Conservation (phyloP, 2,888 invertebrate species). For the Drosophila barbarae region DNA sequence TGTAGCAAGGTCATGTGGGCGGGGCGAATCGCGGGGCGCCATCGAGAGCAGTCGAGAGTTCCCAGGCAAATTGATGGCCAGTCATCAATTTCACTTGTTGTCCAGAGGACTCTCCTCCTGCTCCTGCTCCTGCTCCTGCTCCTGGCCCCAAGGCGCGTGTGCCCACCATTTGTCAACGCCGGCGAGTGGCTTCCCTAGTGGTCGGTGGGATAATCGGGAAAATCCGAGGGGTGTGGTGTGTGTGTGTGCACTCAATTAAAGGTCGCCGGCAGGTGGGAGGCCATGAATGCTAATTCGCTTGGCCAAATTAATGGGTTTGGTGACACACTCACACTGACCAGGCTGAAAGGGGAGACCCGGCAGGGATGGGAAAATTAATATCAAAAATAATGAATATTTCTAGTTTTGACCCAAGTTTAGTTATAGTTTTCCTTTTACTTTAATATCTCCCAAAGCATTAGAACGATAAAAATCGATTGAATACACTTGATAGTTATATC, state of each 20-base stretch:
- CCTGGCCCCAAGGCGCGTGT: conserved; percentile 6
- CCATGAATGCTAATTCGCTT: conserved; percentile 32
- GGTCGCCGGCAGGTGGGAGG: conserved; percentile 15
- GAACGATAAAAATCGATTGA: neutral
- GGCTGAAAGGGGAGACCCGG: neutral
- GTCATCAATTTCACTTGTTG: conserved; percentile 73
- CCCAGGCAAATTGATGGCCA: conserved; percentile 68
- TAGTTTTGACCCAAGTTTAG: no score
- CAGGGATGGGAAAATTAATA: neutral
- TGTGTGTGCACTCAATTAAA: conserved; percentile 42
- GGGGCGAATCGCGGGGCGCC: conserved; percentile 46
- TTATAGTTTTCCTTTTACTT: no score
- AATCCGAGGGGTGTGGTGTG: neutral
- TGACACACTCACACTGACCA: conserved; percentile 21
- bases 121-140: neutral
- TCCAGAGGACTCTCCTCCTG: conserved; percentile 30
- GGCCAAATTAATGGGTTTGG: conserved; percentile 19
- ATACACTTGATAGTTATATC: neutral
- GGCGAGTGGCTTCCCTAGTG: conserved; percentile 19
- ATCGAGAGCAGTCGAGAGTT: conserved; percentile 2
- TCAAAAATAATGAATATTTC: neutral
- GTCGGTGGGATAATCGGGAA: conserved; percentile 4
- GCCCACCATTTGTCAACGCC: conserved; percentile 33
- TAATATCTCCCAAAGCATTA: no score
- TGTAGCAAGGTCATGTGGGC: conserved; percentile 63